These are phyloP conservation scores for Fabriciana adippe DNA, from an alignment of 2,888 invertebrate species.

Conservation along the genomic window DNA sequence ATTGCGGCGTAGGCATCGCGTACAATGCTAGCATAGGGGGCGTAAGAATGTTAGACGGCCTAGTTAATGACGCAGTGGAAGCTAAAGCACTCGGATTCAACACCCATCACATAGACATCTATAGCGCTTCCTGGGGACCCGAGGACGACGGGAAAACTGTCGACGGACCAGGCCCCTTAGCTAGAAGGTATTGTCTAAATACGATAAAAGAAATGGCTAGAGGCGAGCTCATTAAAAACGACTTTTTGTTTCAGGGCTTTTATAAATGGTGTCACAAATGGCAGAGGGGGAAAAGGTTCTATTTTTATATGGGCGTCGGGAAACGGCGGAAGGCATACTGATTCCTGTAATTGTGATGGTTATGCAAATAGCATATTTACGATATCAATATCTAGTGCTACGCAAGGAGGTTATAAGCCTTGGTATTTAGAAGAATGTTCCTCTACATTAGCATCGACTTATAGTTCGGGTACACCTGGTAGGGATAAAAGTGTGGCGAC, in stretches of 20 bases:
- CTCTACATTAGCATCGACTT: slow-evolving; percentile 98
- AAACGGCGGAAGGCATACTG: slow-evolving; percentile 96
- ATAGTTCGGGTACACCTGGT: slow-evolving; percentile 97
- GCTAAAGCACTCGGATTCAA: slow-evolving; percentile 95
- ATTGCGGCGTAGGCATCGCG: slow-evolving; percentile 98
- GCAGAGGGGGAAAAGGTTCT: slow-evolving; percentile 95
- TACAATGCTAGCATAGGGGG: slow-evolving; percentile 98
- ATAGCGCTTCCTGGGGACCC: slow-evolving; percentile 98
- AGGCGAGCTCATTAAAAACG: slow-evolving; percentile 67
- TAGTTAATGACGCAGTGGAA: slow-evolving; percentile 97
- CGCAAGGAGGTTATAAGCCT: slow-evolving; percentile 96
- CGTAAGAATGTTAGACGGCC: slow-evolving; percentile 98
- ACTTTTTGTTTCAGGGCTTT: slow-evolving; percentile 87
- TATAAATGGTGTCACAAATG: slow-evolving; percentile 95
- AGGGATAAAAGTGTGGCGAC: slow-evolving; percentile 95
- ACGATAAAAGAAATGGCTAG: slow-evolving; percentile 52
- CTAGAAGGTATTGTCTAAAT: slow-evolving; percentile 82
- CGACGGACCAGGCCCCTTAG: slow-evolving; percentile 96
- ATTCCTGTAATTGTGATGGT: slow-evolving; percentile 99
- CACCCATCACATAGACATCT: slow-evolving; percentile 97
- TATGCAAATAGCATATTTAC: slow-evolving; percentile 99
- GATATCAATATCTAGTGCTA: slow-evolving; percentile 97
- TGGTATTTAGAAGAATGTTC: slow-evolving; percentile 99
- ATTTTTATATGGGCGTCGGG: slow-evolving; percentile 99
- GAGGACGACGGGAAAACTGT: slow-evolving; percentile 98